Base-by-base conservation (phyloP, 2,113 vertebrate species). In the Catharus bicknelli region DNA sequence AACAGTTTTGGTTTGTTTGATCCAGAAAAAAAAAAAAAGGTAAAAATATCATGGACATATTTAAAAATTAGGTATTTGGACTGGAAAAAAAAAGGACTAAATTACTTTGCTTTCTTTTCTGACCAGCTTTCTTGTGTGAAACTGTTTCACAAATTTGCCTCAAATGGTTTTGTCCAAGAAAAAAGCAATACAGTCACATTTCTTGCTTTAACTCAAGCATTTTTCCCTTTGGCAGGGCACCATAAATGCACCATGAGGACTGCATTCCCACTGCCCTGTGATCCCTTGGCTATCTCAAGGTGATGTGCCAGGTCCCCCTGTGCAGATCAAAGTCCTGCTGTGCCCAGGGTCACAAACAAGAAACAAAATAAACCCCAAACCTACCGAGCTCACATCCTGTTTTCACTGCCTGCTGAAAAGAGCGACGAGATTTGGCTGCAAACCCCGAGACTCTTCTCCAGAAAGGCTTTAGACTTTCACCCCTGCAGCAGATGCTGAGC, bases 1-100 rank as follows among this genome's bases (percentile, higher is more conserved):
- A 90, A 76, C 20, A 16, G 25, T 94, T 86, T 68, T 57, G 78
- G 64, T 76, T 68, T 66, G 6, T 87, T 93, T 96, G 78, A 93
- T 62, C 43, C 78, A 42, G 25, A 7, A 42, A 63, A 73, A 36
- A 61, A 61, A 76, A 68, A 58, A 48, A 45, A 8, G 30, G 51
- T n/a, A 29, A 58, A 64, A 75, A 16, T 21, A 93, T 63, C 40
- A 63, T 0, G 6, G 67, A 45, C 36, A 59, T 7, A 13, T 76
- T 85, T 79, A 4, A 78, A 93, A 92, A 72, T 48, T 10, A 36
- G 10, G 3, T 34, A 36, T 63, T 83, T 58, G 22, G 16, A 51
- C 23, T 10, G 11, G 25, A 29, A 70, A 27, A 70, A 27, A 73
- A 61, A 21, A 27, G 11, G 16, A 53, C n/a, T 64, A 36, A 87